phyloP scores from a whole-genome alignment of 64 coral and sea anemone species.

The Dendrophyllia cribrosa region DNA sequence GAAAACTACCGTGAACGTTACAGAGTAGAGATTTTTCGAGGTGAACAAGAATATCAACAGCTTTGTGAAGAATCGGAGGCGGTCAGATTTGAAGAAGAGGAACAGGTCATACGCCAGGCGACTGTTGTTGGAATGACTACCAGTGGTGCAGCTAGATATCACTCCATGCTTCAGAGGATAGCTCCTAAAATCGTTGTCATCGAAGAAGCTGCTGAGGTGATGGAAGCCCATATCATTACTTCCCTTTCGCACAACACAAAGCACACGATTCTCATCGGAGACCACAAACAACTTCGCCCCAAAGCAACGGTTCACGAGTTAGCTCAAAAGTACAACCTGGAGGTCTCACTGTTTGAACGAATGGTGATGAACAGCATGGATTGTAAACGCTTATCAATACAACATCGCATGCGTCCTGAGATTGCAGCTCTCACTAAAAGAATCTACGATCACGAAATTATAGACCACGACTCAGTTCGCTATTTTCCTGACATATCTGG shows the following conservation, averaged over 20 bases:
- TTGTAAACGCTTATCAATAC: conserved; percentile 73
- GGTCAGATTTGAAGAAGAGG: conserved; percentile 10
- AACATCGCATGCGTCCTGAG: conserved; percentile 84
- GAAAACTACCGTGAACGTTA: conserved; percentile 30
- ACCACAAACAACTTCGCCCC: conserved; percentile 88
- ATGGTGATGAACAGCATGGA: conserved; percentile 91
- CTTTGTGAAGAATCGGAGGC: conserved; percentile 16
- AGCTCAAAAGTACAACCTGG: conserved; percentile 80
- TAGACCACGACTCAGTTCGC: conserved; percentile 81
- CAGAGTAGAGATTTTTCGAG: conserved; percentile 3
- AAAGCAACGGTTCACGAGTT: conserved; percentile 84
- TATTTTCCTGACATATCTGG: conserved; percentile 69
- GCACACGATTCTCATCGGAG: conserved; percentile 85
- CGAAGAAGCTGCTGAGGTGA: conserved; percentile 81
- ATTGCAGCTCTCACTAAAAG: conserved; percentile 76
- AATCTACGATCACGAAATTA: conserved; percentile 80
- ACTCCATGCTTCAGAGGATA: neutral
- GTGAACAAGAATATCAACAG: conserved; percentile 38
- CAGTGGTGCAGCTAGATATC: conserved; percentile 29
- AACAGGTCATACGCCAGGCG: conserved; percentile 8
- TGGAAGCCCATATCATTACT: conserved; percentile 85
- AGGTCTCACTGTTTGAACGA: conserved; percentile 87
- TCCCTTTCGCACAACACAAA: conserved; percentile 67
- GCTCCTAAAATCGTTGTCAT: conserved; percentile 59
- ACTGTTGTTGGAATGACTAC: conserved; percentile 58